Evolutionary conservation across 1,140 invertebrate genomes (phyloP), one percentile per base, ranked within the genome.

Genomic region (Ladona fulva): DNA sequence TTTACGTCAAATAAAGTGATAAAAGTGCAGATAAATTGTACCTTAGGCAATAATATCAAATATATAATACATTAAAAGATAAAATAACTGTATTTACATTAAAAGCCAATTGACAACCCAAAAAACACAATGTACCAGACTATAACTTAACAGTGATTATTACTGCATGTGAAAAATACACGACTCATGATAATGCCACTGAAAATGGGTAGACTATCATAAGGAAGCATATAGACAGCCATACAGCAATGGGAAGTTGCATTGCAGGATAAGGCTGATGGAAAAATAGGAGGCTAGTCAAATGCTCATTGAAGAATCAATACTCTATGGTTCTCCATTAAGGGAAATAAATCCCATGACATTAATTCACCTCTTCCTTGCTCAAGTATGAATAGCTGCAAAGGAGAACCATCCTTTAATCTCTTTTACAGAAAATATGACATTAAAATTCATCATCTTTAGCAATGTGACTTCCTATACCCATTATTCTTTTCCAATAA

Each of bases 21-120:
- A 66, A 66, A 66, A 66, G 52, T 66, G 52, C 52, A 66, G 52
- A 66, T 37, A 37, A n/a, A 37, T 22, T 66, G 52, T 66, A 66
- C 52, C 52, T 66, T 22, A 66, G 52, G 52, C 52, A 66, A 66
- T 16, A 66, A 66, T 16, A 66, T 66, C 52, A 66, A 66, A 66
- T 66, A 66, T 66, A 66, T 22, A 66, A 6, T 66, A 66, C 52
- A 66, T 66, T 66, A 66, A 66, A 66, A 66, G 52, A 19, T 66
- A 66, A 66, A 66, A 66, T 66, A 66, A 66, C 52, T 66, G 16
- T 66, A 66, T 66, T 66, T 66, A 66, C 52, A 66, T 66, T 66
- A 66, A 66, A 66, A 66, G 52, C 52, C 52, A 66, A 19, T 66
- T 66, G 52, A 66, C 52, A 66, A 66, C 52, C 52, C 52, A 66